These are phyloP conservation scores for Trissolcus brochymenae DNA, from an alignment of 2,888 invertebrate species.

Conservation along the genomic window DNA sequence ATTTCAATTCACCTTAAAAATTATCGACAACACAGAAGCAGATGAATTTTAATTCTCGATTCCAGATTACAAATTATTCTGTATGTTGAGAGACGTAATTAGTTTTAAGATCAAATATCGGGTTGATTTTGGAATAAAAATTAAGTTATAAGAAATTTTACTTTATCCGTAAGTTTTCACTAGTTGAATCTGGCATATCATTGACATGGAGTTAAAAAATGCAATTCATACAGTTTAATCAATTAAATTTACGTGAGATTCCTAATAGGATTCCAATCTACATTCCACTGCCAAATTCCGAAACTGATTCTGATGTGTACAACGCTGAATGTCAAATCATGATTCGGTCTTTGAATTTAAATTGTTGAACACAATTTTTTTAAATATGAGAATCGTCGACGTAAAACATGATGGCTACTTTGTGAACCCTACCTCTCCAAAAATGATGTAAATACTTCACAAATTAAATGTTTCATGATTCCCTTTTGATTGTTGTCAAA, in stretches of 20 bases:
- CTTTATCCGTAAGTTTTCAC: neutral
- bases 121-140: neutral
- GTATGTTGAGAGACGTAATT: no score
- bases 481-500: neutral
- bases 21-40: no score
- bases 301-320: constrained; percentile 37
- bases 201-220: constrained; percentile 22
- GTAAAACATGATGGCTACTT: no score
- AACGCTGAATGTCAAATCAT: constrained; percentile 37
- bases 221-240: constrained; percentile 23
- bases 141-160: neutral
- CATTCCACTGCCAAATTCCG: constrained; percentile 40
- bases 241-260: constrained; percentile 43
- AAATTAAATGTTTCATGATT: no score
- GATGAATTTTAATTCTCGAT: no score
- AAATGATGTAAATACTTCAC: no score
- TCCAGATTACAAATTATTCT: no score
- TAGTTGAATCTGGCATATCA: constrained; percentile 12
- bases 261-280: constrained; percentile 35
- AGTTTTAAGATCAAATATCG: no score
- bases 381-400: no score
- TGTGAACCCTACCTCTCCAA: no score
- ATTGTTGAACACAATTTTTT: constrained; percentile 11
- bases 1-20: no score
- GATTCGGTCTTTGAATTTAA: constrained; percentile 33